Evolutionary conservation across 2,797 vertebrate species (phyloP), one percentile per base, ranked within the genome.

Genomic region (Malacoraja senta): DNA sequence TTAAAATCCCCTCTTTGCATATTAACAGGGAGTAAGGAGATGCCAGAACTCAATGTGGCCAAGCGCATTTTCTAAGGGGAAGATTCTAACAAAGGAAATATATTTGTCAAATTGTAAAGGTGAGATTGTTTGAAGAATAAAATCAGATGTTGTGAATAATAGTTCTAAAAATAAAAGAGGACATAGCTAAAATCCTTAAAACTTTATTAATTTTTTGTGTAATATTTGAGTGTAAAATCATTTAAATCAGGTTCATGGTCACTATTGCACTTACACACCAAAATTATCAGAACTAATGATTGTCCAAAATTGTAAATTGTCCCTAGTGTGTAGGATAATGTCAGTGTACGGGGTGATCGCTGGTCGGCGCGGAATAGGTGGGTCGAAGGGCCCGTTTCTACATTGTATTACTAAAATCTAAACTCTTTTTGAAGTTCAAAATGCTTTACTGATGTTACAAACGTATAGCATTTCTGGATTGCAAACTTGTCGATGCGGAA

Each of bases 111-210:
- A 63, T 17, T 63, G 63, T 15, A 61, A 84, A 65, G 4, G 12
- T 86, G 83, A 65, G 65, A 86, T 32, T 86, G 83, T 86, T 65
- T 65, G 58, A 86, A 63, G 61, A 65, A 63, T 63, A 86, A 86
- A 63, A 65, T 32, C 58, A 12, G n/a, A 15, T 61, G 17, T 63
- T 65, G 61, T n/a, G 26, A 86, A 63, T 65, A 61, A 86, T 63
- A 63, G 61, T 61, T 86, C 63, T n/a, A 86, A 86, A n/a, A 12
- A 35, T 78, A 86, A 86, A 86, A 86, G 17, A 32, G 1, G 4
- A 29, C 32, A 63, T 19, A 86, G n/a, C 63, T 65, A 63, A 86
- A 77, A 77, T 77, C 76, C 12, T 61, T 32, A 65, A 86, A 65
- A 1, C 15, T 32, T 86, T 63, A 86, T 8, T 63, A 65, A 65